A percentile compares a stretch with the other conserved stretches of the same genome.
Conservation (phyloP, 2,797 vertebrate genomes). For the Enteromius argenteus region DNA sequence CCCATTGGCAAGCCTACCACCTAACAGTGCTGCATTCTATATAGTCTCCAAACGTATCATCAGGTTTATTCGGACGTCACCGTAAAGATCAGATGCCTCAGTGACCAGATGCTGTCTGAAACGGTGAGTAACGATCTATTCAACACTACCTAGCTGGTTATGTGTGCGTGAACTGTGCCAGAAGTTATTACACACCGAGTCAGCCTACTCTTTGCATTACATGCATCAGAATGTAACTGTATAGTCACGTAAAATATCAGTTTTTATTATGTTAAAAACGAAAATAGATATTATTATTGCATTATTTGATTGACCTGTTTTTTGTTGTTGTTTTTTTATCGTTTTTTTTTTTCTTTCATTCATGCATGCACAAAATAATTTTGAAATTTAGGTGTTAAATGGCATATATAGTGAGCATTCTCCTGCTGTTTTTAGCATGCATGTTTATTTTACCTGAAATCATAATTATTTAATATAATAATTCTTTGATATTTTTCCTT, state of each 20-base stretch:
- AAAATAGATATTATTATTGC: not conserved
- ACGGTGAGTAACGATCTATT: conserved; percentile 44
- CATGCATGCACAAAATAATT: not conserved
- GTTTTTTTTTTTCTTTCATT: not conserved
- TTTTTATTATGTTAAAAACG: not conserved
- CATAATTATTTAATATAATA: not conserved
- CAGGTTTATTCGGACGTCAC: not conserved
- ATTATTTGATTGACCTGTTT: not conserved
- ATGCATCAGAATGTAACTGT: not conserved
- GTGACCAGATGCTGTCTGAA: conserved; percentile 37
- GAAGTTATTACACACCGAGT: not conserved
- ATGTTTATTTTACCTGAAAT: not conserved
- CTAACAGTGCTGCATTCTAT: not conserved
- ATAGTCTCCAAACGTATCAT: too few relatives aligned
- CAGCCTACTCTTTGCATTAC: not conserved
- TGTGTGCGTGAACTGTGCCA: not conserved
- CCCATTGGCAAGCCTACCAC: not conserved
- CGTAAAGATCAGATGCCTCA: not conserved
- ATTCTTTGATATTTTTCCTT: not conserved
- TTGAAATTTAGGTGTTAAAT: not conserved
- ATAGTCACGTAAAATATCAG: not conserved
- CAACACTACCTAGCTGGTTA: not conserved
- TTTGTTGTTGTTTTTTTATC: not conserved
- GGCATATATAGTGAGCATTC: not conserved
- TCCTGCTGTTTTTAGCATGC: not conserved